These are phyloP conservation scores for Drosophila nannoptera DNA, from an alignment of 1,140 invertebrate species.

Conservation along the genomic window DNA sequence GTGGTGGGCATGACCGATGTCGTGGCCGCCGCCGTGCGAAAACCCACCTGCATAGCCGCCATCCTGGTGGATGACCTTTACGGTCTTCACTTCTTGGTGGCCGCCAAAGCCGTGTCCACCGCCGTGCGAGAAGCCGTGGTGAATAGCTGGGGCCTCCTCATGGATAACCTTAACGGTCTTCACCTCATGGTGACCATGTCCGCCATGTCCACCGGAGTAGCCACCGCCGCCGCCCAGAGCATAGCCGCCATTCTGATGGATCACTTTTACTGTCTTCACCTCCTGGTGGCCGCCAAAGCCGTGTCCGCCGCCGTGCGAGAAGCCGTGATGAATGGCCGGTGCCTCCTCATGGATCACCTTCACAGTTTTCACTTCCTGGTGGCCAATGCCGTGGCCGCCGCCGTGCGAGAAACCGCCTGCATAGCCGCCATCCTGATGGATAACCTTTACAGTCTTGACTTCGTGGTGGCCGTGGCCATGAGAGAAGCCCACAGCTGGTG, in stretches of 20 bases:
- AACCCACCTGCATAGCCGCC: conserved; percentile 35
- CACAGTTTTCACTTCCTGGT: conserved; percentile 50
- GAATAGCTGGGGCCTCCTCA: conserved; percentile 40
- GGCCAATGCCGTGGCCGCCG: conserved; percentile 29
- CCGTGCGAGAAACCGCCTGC: conserved; percentile 16
- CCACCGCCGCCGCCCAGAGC: conserved; percentile 37
- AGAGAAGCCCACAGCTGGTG: conserved; percentile 6
- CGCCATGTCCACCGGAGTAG: conserved; percentile 37
- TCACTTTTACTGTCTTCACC: conserved; percentile 62
- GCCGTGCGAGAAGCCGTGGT: conserved; percentile 26
- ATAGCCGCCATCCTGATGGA: too few relatives aligned
- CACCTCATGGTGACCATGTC: conserved; percentile 48
- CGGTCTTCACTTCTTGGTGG: conserved; percentile 46
- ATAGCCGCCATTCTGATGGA: conserved; percentile 56
- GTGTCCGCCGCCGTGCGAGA: conserved; percentile 24
- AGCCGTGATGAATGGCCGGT: conserved; percentile 32
- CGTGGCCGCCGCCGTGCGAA: conserved; percentile 32
- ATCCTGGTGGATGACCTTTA: conserved; percentile 50
- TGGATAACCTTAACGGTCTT: conserved; percentile 73
- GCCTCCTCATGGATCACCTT: conserved; percentile 50
- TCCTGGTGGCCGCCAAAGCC: conserved; percentile 46
- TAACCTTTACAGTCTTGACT: too few relatives aligned
- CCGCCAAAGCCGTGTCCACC: conserved; percentile 22
- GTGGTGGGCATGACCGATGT: conserved; percentile 27
- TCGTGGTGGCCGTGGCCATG: conserved; percentile 8